These are phyloP conservation scores for Nycticebus coucang DNA, from an alignment of 2,113 vertebrate species.

Conservation along the genomic window DNA sequence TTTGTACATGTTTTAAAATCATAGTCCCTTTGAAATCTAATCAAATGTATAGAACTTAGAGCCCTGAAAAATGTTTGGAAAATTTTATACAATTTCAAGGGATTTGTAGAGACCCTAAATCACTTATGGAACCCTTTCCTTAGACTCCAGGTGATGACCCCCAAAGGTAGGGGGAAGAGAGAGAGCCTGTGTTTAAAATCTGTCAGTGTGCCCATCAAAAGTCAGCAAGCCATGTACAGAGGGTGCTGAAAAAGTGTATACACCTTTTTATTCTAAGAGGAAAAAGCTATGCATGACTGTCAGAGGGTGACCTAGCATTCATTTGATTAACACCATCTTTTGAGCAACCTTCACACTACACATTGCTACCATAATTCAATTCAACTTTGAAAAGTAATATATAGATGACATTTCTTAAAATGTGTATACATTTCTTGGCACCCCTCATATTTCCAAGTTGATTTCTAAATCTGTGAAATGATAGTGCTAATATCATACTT, in stretches of 20 bases:
- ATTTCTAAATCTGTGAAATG: constrained; percentile 39
- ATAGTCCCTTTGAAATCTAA: background rate
- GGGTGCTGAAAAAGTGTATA: too few relatives aligned
- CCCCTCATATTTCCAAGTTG: background rate
- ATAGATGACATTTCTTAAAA: too few relatives aligned
- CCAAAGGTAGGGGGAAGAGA: background rate
- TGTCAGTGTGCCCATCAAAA: background rate
- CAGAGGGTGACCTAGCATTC: too few relatives aligned
- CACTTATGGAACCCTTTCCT: background rate
- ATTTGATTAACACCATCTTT: too few relatives aligned
- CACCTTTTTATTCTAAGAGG: too few relatives aligned
- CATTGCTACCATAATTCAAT: too few relatives aligned
- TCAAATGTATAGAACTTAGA: constrained; percentile 4
- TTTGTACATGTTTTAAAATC: constrained; percentile 30
- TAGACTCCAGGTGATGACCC: background rate
- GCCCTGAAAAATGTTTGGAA: background rate
- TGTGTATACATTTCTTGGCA: too few relatives aligned
- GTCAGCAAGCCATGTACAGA: background rate
- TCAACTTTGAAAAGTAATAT: too few relatives aligned
- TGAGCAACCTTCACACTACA: too few relatives aligned
- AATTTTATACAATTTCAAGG: background rate
- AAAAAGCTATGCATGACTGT: too few relatives aligned
- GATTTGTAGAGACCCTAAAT: background rate
- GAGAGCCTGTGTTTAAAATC: background rate
- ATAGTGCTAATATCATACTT: background rate